Evolutionary conservation across 1,140 invertebrate genomes (phyloP).

Genomic region (Meloidogyne floridensis): DNA sequence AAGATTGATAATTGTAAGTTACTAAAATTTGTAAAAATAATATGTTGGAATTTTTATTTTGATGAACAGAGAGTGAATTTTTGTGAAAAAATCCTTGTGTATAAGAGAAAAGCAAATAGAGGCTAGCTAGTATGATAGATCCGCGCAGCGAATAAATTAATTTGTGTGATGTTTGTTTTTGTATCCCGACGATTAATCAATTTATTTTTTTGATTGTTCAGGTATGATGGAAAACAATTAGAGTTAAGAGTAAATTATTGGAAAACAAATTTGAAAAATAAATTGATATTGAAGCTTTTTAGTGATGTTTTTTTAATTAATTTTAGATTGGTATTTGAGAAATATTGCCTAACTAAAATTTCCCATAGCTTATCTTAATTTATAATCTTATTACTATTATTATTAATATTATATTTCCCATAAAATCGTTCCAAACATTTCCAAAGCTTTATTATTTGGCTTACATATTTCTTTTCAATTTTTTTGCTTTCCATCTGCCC

Average conservation of each 20-base stretch:
- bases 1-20: no score
- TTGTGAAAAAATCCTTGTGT: not conserved
- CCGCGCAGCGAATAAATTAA: not conserved
- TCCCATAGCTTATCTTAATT: not conserved
- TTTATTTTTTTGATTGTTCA: not conserved
- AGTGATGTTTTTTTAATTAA: no score
- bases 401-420: not conserved
- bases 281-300: no score
- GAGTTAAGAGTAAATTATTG: not conserved
- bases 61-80: no score
- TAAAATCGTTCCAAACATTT: not conserved
- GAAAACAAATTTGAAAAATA: no score
- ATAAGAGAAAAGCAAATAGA: not conserved
- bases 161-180: not conserved
- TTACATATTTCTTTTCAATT: not conserved
- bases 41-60: no score
- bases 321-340: no score
- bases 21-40: no score
- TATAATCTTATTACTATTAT: not conserved
- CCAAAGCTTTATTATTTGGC: not conserved
- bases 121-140: not conserved
- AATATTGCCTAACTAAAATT: not conserved
- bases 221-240: not conserved
- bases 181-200: not conserved
- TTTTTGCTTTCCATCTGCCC: not conserved